Evolutionary conservation across 2,113 vertebrate species (phyloP).

Genomic region (Echinops telfairi): DNA sequence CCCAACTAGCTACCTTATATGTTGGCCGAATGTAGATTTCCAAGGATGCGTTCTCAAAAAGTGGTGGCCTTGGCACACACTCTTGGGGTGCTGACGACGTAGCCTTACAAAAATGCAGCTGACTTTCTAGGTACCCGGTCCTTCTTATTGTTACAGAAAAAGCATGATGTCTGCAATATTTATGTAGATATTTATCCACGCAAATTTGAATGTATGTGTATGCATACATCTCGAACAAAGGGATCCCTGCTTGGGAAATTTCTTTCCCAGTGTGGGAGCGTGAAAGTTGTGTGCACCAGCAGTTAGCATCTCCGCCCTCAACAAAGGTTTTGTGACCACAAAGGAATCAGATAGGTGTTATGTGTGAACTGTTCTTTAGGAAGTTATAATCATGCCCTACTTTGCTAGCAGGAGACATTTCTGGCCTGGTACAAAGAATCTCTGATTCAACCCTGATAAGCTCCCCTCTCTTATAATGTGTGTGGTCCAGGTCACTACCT

Average conservation of each 20-base stretch:
- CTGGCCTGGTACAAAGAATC: constrained; percentile 69
- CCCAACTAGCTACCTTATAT: neutral
- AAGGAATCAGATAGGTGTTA: constrained; percentile 80
- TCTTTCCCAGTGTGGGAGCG: constrained; percentile 81
- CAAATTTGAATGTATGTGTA: too few species aligned
- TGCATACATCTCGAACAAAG: constrained; percentile 61
- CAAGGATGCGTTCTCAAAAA: constrained; percentile 44
- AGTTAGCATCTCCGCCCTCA: constrained; percentile 78
- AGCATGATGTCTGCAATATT: constrained; percentile 54
- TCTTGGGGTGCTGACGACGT: constrained; percentile 41
- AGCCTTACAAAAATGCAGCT: neutral
- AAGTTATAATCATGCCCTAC: constrained; percentile 41
- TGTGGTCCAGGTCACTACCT: constrained; percentile 67
- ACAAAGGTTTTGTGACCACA: constrained; percentile 74
- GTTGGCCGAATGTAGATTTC: constrained; percentile 51
- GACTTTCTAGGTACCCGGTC: constrained; percentile 50
- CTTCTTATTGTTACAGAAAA: constrained; percentile 49
- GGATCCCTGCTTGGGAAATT: constrained; percentile 80
- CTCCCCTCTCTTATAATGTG: constrained; percentile 56
- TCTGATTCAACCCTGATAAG: constrained; percentile 62
- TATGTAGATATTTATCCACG: neutral
- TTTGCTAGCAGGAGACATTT: constrained; percentile 31
- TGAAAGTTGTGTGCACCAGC: constrained; percentile 81
- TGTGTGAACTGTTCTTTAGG: constrained; percentile 81
- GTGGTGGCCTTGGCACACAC: constrained; percentile 52